Evolutionary conservation across 2,888 invertebrate genomes (phyloP).

Genomic region (Branchipolynoe longqiensis): DNA sequence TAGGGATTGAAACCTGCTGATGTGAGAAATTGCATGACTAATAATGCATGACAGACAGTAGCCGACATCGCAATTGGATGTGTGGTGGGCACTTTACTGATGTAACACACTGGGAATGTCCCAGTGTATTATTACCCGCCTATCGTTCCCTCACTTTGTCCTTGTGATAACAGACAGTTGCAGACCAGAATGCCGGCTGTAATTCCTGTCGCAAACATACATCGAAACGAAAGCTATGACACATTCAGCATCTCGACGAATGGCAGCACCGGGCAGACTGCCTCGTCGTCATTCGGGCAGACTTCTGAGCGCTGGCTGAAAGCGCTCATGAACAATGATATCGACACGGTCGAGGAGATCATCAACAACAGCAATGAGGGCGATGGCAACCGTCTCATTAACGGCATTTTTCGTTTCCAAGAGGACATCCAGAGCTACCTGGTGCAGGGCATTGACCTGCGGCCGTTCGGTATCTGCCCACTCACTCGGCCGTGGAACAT

Average conservation of each 20-base stretch:
- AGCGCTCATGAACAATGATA: slow-evolving; percentile 33
- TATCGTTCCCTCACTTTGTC: too few species aligned
- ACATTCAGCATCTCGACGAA: background rate
- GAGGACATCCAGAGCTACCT: slow-evolving; percentile 52
- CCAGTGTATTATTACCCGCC: too few species aligned
- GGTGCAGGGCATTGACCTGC: slow-evolving; percentile 44
- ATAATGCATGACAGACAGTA: too few species aligned
- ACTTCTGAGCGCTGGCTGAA: slow-evolving; percentile 14
- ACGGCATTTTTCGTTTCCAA: slow-evolving; percentile 43
- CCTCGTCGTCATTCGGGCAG: background rate
- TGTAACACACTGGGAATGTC: too few species aligned
- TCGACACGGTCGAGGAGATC: background rate
- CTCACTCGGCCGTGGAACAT: slow-evolving; percentile 34
- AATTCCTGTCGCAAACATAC: slow-evolving; percentile 11
- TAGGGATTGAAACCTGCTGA: too few species aligned
- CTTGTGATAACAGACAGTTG: too few species aligned
- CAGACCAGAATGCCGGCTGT: slow-evolving; percentile 41
- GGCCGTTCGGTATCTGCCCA: slow-evolving; percentile 32
- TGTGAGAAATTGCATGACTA: too few species aligned
- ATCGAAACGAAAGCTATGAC: background rate
- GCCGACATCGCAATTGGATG: too few species aligned
- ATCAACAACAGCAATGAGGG: slow-evolving; percentile 34
- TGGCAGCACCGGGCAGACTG: background rate
- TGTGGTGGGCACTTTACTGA: too few species aligned
- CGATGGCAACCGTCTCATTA: slow-evolving; percentile 23